A percentile compares a stretch with the other conserved stretches of the same genome.
phyloP scores from a whole-genome alignment of 2,888 invertebrate species.

The Lampropteryx suffumata region DNA sequence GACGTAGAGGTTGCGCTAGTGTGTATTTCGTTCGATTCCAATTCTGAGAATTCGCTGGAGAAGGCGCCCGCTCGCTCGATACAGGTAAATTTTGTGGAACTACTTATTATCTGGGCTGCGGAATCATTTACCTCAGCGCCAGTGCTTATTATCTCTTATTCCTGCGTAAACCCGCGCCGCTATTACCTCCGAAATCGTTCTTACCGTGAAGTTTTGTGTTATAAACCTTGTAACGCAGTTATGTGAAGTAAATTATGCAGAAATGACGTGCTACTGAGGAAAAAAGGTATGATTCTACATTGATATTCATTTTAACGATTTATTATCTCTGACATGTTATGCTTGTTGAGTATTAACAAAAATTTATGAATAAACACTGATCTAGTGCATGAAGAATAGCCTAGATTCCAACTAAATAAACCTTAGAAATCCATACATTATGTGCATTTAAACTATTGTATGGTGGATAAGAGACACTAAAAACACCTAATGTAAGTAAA shows the following conservation, averaged over 20 bases:
- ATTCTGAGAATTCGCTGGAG: constrained; percentile 66
- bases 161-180: not conserved
- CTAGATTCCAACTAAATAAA: no score
- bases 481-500: no score
- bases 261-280: constrained; percentile 30
- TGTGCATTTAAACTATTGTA: no score
- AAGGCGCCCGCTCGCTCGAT: constrained; percentile 50
- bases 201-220: constrained; percentile 10
- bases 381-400: no score
- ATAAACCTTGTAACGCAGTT: constrained; percentile 18
- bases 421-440: no score
- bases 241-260: constrained; percentile 22
- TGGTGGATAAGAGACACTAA: no score
- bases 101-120: constrained; percentile 13
- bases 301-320: not conserved
- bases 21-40: constrained; percentile 63
- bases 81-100: constrained; percentile 52
- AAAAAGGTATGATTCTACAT: constrained; percentile 9
- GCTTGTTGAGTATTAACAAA: not conserved
- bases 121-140: not conserved
- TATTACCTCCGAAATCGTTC: constrained; percentile 14
- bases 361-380: no score
- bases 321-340: constrained; percentile 7
- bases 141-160: constrained; percentile 14
- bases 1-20: constrained; percentile 36